phyloP scores from a whole-genome alignment of 2,113 vertebrate genomes.

The Neolamprologus toae region DNA sequence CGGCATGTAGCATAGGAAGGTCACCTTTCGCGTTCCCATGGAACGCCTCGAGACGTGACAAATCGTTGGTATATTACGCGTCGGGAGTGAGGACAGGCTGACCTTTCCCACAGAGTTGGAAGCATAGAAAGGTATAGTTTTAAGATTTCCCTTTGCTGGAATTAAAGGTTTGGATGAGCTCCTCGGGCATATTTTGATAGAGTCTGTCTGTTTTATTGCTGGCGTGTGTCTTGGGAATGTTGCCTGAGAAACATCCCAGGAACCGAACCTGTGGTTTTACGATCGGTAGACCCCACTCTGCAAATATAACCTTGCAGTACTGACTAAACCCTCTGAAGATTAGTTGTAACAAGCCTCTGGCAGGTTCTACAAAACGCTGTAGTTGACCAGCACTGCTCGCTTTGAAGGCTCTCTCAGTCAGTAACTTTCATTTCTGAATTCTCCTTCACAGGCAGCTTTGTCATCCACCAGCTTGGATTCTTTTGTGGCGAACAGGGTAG shows the following conservation, averaged over 20 bases:
- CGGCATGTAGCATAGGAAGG: not conserved
- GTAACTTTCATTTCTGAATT: not conserved
- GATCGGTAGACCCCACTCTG: not conserved
- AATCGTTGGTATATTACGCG: not conserved
- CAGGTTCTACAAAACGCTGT: not conserved
- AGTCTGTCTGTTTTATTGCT: not conserved
- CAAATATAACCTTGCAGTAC: not conserved
- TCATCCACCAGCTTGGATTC: not conserved
- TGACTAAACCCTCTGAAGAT: not conserved
- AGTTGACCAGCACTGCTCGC: not conserved
- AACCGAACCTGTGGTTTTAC: not conserved
- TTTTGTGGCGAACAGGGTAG: not conserved
- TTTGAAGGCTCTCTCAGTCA: not conserved
- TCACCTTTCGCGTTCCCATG: not conserved
- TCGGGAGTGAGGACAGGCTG: not conserved
- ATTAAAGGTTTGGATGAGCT: not conserved
- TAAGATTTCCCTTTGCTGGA: not conserved
- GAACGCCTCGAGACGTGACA: not conserved
- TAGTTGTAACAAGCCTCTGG: not conserved
- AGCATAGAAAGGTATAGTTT: not conserved
- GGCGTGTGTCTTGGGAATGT: not conserved
- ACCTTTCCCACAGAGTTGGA: not conserved
- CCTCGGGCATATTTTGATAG: not conserved
- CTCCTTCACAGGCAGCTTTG: not conserved
- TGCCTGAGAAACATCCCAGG: not conserved